phyloP scores from a whole-genome alignment of 2,797 vertebrate genomes.

The Babyrousa celebensis region DNA sequence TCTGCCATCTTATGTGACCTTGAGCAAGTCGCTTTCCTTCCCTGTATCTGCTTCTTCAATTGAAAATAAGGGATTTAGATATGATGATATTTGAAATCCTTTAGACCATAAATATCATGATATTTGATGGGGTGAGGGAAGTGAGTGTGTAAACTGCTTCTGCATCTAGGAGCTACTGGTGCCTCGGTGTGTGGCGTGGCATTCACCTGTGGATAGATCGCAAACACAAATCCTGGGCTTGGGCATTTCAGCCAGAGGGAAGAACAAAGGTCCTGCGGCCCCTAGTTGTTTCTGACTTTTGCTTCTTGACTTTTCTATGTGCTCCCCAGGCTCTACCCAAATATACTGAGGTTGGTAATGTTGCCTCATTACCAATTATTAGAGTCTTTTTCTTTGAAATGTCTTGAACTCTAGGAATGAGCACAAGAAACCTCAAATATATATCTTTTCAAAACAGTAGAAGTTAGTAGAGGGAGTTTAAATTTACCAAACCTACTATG shows the following conservation, averaged over 20 bases:
- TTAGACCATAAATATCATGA: neutral
- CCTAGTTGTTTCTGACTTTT: neutral
- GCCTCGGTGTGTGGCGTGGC: fast-evolving
- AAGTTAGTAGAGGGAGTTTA: neutral
- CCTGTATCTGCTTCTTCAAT: neutral
- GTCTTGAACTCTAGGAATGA: slow-evolving; percentile 36
- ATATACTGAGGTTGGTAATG: neutral
- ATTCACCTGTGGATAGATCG: neutral
- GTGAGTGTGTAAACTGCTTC: neutral
- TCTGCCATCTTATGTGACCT: neutral
- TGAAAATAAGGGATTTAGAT: neutral
- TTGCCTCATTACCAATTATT: neutral
- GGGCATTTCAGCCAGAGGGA: neutral
- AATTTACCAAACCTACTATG: neutral
- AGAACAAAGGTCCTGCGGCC: neutral
- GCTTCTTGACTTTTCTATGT: neutral
- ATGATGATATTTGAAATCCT: neutral
- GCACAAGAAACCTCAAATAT: neutral
- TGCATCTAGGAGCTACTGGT: neutral
- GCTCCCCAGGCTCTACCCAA: neutral
- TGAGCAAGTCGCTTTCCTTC: neutral
- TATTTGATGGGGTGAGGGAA: neutral
- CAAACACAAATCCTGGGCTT: neutral
- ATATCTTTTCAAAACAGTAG: neutral
- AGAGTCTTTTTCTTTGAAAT: neutral